These are phyloP conservation scores for Manduca sexta DNA, from an alignment of 1,140 invertebrate species.

Conservation along the genomic window DNA sequence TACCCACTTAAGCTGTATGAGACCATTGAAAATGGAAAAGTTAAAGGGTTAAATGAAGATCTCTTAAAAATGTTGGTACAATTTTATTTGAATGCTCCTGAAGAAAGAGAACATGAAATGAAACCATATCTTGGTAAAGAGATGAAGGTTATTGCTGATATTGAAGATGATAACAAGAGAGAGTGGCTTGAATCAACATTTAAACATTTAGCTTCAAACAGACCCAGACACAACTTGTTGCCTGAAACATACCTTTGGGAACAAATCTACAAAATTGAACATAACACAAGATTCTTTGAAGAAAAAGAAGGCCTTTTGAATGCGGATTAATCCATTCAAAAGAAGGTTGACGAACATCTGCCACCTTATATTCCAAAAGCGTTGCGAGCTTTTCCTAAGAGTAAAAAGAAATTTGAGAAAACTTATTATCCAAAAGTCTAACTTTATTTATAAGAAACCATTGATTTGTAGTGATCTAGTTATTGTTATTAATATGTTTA, in stretches of 20 bases:
- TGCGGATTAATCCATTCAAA: conserved; percentile 71
- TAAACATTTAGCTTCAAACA: conserved; percentile 79
- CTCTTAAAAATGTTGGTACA: conserved; percentile 83
- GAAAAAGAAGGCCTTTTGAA: conserved; percentile 80
- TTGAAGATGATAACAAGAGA: conserved; percentile 77
- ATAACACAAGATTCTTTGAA: conserved; percentile 79
- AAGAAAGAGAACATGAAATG: conserved; percentile 77
- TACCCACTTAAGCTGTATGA: conserved; percentile 83
- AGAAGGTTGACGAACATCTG: conserved; percentile 78
- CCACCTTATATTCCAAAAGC: conserved; percentile 79
- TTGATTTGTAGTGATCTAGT: conserved; percentile 1
- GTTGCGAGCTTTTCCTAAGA: conserved; percentile 74
- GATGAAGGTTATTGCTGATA: conserved; percentile 78
- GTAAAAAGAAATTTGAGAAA: conserved; percentile 74
- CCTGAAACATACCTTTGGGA: conserved; percentile 86
- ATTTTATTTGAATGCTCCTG: conserved; percentile 83
- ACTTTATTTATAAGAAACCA: conserved; percentile 3
- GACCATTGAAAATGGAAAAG: conserved; percentile 79
- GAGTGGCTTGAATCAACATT: conserved; percentile 80
- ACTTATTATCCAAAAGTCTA: conserved; percentile 76
- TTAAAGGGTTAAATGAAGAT: conserved; percentile 87
- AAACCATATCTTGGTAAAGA: conserved; percentile 81
- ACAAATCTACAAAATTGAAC: conserved; percentile 82
- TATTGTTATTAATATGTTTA: background rate
- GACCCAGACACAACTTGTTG: conserved; percentile 73